A percentile compares a stretch with the other conserved stretches of the same genome.
phyloP scores from a whole-genome alignment of 2,113 vertebrate genomes.

The Struthio camelus region DNA sequence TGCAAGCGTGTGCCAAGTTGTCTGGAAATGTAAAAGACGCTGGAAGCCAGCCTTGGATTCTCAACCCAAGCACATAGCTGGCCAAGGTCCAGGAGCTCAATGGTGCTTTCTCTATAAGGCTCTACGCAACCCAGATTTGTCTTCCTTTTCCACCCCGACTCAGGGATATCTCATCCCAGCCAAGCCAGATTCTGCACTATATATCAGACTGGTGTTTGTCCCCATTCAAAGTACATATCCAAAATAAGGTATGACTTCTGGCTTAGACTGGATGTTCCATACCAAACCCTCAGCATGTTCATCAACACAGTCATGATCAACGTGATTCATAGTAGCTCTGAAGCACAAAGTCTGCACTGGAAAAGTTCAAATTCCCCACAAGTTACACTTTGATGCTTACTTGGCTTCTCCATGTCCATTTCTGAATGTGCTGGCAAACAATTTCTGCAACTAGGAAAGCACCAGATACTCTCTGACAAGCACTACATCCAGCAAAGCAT shows the following conservation, averaged over 20 bases:
- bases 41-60: not conserved
- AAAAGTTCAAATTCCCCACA: not conserved
- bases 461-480: not conserved
- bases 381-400: not conserved
- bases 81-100: not conserved
- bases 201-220: not conserved
- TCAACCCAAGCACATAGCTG: not conserved
- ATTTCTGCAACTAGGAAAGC: not conserved
- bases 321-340: not conserved
- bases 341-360: not conserved
- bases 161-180: accelerated
- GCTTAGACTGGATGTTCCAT: not conserved
- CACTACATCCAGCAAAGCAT: not conserved
- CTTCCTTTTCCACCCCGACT: not conserved
- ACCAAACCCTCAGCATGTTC: not conserved
- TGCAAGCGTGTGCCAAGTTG: accelerated
- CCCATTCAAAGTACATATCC: not conserved
- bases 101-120: not conserved
- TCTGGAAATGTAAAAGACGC: not conserved
- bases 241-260: not conserved
- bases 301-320: not conserved
- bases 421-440: not conserved
- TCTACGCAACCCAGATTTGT: not conserved
- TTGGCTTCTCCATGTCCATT: not conserved
- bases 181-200: not conserved